Evolutionary conservation across 2,888 invertebrate genomes (phyloP).

Genomic region (Microplitis deprimator): DNA sequence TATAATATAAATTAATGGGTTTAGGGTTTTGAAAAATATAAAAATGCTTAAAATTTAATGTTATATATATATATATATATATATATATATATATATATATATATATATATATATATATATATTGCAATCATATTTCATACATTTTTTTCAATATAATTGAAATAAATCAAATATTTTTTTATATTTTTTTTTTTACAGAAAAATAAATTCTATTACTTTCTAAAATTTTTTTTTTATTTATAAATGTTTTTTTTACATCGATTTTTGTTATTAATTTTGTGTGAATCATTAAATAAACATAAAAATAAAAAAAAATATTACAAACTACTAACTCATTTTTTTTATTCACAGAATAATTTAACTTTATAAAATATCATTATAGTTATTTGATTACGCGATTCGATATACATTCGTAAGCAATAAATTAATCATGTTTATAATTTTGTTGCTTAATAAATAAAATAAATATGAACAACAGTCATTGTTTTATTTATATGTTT

Average conservation of each 20-base stretch:
- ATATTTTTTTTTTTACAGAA: constrained; percentile 13
- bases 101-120: constrained; percentile 1
- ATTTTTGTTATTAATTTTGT: neutral
- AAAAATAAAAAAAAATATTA: too few species aligned
- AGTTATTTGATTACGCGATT: too few species aligned
- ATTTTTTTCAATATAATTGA: constrained; percentile 9
- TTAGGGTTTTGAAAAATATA: neutral
- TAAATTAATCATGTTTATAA: neutral
- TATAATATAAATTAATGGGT: constrained; percentile 6
- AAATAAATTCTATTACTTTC: neutral
- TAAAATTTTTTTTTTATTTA: neutral
- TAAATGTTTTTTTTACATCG: neutral
- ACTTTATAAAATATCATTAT: too few species aligned
- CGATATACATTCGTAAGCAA: too few species aligned
- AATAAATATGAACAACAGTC: neutral
- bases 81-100: neutral
- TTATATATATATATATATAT: constrained; percentile 20
- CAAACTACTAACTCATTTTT: too few species aligned
- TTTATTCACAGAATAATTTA: too few species aligned
- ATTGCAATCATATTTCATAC: neutral
- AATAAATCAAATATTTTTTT: neutral
- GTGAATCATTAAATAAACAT: neutral
- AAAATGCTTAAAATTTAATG: neutral
- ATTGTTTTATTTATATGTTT: too few species aligned
- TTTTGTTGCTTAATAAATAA: neutral